Evolutionary conservation across 2,888 invertebrate genomes (phyloP).

Genomic region (Polyommatus icarus): DNA sequence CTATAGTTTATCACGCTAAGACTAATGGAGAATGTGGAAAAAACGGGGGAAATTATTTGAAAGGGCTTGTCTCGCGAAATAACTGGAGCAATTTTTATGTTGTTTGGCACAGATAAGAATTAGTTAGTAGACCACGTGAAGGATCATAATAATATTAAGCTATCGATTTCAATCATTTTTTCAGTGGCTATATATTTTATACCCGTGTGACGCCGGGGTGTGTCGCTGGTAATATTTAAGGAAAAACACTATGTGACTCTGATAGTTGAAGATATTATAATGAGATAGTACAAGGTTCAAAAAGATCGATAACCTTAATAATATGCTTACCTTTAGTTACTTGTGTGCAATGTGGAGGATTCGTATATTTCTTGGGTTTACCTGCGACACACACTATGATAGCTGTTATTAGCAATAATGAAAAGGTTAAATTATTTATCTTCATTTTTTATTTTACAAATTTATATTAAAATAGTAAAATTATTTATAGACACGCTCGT

Average conservation of each 20-base stretch:
- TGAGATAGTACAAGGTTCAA: not conserved
- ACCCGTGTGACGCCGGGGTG: too few relatives aligned
- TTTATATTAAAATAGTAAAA: not conserved
- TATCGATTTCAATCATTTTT: too few relatives aligned
- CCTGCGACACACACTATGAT: conserved; percentile 37
- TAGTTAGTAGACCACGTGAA: too few relatives aligned
- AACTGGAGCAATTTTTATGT: too few relatives aligned
- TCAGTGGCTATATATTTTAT: too few relatives aligned
- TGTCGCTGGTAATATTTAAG: too few relatives aligned
- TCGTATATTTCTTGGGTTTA: conserved; percentile 42
- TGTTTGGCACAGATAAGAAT: too few relatives aligned
- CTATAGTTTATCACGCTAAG: too few relatives aligned
- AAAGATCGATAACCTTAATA: not conserved
- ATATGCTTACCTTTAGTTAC: conserved; percentile 55
- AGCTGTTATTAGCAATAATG: conserved; percentile 5
- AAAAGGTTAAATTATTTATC: not conserved
- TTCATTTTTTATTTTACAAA: conserved; percentile 3
- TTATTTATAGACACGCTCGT: not conserved
- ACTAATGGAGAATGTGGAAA: too few relatives aligned
- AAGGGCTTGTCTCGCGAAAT: too few relatives aligned
- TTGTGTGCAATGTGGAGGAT: conserved; percentile 62
- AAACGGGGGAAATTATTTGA: too few relatives aligned
- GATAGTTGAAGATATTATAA: not conserved
- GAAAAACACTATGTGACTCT: conserved; percentile 4
- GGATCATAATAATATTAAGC: too few relatives aligned